Evolutionary conservation across 30 jellyfish, hydroid and myxozoan species (phyloP), one percentile per base, ranked within the genome.

Genomic region (Hydra vulgaris): DNA sequence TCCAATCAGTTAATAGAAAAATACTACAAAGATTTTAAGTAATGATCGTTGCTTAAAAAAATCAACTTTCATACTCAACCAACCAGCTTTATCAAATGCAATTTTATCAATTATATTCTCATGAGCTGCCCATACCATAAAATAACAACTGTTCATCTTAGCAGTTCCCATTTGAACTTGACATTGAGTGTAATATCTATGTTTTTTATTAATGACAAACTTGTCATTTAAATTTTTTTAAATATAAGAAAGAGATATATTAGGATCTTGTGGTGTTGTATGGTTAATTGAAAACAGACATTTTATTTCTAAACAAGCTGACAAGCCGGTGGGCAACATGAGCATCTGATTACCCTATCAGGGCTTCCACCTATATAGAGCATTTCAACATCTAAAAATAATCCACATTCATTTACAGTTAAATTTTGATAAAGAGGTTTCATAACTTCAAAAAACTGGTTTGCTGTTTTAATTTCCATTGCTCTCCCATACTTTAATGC

Each of bases 291-390:
- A 79, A 23, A 21, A 40, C 16, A 84, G 95, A 70, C 95, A 73
- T 70, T 86, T 86, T 17, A 74, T 79, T 61, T 80, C 95, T 26
- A 86, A 66, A 76, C 95, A 86, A 0, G 83, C 88, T 66, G 70
- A 76, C 95, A 86, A 0, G 83, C 88, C 27, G 70, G 61, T 56
- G 76, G 89, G 75, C 89, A 79, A 53, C 94, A 78, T 20, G 23
- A 26, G 61, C 94, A 86, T 15, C n/a, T 70, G 22, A 80, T 74
- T 52, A 80, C 76, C 55, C 90, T n/a, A 73, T 80, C 95, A 18
- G 89, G 95, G 78, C 95, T 86, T 19, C 83, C 95, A 71, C 95
- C 95, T 18, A 85, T 70, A 27, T 67, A 77, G 0, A 89, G 92
- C 21, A 61, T 72, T 18, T 18, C 74, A 53, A 18, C 66, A 72